phyloP scores from a whole-genome alignment of 2,797 vertebrate species.

The Allobates femoralis region DNA sequence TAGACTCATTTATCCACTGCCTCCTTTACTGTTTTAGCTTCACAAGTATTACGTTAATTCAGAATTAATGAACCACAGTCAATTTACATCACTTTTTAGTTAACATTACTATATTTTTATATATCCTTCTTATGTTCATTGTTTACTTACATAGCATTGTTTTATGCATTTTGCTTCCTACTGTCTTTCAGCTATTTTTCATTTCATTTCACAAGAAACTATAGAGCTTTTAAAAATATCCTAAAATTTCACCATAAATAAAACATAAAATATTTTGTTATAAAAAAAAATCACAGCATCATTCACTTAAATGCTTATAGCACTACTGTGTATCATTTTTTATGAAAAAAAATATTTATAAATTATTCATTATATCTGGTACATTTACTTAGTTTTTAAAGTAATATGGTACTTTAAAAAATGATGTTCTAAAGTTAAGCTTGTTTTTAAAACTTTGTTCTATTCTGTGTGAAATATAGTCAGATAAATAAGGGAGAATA shows the following conservation, averaged over 20 bases:
- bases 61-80: neutral
- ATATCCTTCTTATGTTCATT: neutral
- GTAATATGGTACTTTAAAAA: conserved; percentile 24
- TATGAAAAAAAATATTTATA: conserved; percentile 14
- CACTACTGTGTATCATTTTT: conserved; percentile 38
- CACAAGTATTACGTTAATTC: neutral
- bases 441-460: conserved; percentile 27
- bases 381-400: conserved; percentile 30
- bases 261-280: conserved; percentile 11
- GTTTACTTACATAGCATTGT: neutral
- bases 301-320: conserved; percentile 15
- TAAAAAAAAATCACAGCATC: neutral
- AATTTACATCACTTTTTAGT: neutral
- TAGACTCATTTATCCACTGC: neutral
- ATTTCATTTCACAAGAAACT: neutral
- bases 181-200: neutral
- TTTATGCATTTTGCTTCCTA: neutral
- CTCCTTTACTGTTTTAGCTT: neutral
- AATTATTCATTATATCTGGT: conserved; percentile 39
- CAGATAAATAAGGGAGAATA: neutral
- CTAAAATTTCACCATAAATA: neutral
- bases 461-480: conserved; percentile 23
- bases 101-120: conserved; percentile 1
- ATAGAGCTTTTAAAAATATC: neutral
- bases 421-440: neutral